phyloP scores from a whole-genome alignment of 92 coral and sea anemone genomes.

The Umimayanthus kanabou region DNA sequence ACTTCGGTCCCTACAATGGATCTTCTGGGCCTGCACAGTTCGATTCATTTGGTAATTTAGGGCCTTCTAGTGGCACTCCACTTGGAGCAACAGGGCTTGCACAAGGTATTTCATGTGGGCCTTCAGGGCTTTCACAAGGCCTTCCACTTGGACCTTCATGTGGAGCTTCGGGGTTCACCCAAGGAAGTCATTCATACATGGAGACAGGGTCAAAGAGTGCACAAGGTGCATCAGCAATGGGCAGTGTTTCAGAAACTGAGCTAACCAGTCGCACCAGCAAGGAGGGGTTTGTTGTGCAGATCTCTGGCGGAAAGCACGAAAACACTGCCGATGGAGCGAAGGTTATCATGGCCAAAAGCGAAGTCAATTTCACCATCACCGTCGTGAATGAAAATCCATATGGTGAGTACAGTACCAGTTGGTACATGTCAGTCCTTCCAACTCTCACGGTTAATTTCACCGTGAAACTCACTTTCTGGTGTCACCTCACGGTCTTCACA shows the following conservation, averaged over 20 bases:
- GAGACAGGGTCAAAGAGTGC: background rate
- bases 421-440: background rate
- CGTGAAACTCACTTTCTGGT: too few species aligned
- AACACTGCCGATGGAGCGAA: slow-evolving; percentile 10
- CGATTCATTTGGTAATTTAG: background rate
- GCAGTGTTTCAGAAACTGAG: background rate
- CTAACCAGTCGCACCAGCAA: background rate
- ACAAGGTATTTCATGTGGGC: background rate
- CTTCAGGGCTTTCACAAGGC: background rate
- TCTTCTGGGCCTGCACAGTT: background rate
- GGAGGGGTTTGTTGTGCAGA: slow-evolving; percentile 11
- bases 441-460: background rate
- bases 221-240: background rate
- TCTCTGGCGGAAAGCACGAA: slow-evolving; percentile 24
- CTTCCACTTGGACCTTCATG: background rate
- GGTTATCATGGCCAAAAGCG: slow-evolving; percentile 33
- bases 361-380: slow-evolving; percentile 1
- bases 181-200: background rate
- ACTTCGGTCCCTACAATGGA: background rate
- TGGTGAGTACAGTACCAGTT: slow-evolving; percentile 1
- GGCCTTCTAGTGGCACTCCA: background rate
- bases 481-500: too few species aligned
- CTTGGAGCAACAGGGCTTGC: background rate
- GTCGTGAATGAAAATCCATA: slow-evolving; percentile 8
- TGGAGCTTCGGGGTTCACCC: background rate